A percentile compares a stretch with the other conserved stretches of the same genome.
These are phyloP conservation scores for Gymnodraco acuticeps DNA, from an alignment of 2,797 vertebrate species.

Conservation along the genomic window DNA sequence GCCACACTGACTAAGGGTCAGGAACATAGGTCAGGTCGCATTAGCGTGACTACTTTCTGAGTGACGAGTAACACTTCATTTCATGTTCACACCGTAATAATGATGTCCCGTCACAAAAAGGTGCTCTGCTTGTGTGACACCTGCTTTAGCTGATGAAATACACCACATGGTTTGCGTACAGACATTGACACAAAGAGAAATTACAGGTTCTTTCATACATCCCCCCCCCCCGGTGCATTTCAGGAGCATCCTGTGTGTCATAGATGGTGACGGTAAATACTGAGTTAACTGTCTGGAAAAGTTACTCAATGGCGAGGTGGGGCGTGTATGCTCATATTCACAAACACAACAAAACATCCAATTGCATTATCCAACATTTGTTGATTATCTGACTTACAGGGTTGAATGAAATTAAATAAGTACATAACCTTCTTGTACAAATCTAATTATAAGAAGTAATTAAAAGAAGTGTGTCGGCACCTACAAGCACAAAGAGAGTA, in stretches of 20 bases:
- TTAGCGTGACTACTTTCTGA: slow-evolving; percentile 21
- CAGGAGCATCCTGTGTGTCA: slow-evolving; percentile 61
- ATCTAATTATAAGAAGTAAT: background rate
- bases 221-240: slow-evolving; percentile 3
- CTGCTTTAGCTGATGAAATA: slow-evolving; percentile 27
- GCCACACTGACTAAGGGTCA: background rate
- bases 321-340: slow-evolving; percentile 27
- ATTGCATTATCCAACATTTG: slow-evolving; percentile 9
- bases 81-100: slow-evolving; percentile 19
- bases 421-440: background rate
- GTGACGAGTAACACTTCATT: slow-evolving; percentile 17
- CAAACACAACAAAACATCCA: slow-evolving; percentile 26
- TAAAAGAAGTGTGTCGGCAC: background rate
- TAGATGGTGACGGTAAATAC: slow-evolving; percentile 41
- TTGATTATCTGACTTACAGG: background rate
- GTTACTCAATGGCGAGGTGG: slow-evolving; percentile 30
- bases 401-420: background rate
- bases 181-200: slow-evolving; percentile 28
- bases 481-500: background rate
- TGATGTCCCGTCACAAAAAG: slow-evolving; percentile 20
- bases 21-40: slow-evolving; percentile 41
- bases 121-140: slow-evolving; percentile 17
- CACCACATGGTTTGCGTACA: slow-evolving; percentile 10
- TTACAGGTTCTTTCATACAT: slow-evolving; percentile 19
- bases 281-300: slow-evolving; percentile 51